Conservation (phyloP, 2,113 vertebrate species). For the Condylura cristata region DNA sequence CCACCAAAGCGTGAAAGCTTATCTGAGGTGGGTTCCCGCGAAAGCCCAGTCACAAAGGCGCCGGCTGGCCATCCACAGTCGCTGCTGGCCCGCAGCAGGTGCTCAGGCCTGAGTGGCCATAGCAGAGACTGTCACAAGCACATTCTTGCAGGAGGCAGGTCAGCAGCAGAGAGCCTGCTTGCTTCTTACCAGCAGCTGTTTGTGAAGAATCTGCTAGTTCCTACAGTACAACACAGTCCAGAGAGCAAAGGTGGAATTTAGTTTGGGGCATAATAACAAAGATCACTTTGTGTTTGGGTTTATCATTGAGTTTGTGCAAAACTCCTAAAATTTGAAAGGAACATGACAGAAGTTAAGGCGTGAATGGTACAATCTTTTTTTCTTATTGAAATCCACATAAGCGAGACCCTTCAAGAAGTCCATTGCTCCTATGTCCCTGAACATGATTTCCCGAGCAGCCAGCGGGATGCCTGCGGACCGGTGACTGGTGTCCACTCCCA, state of each 20-base stretch:
- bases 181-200: background rate
- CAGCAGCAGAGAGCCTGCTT: no score
- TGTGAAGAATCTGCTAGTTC: no score
- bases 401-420: background rate
- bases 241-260: background rate
- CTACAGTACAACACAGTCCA: background rate
- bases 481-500: background rate
- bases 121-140: background rate
- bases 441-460: background rate
- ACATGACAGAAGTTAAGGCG: background rate
- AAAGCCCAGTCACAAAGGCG: background rate
- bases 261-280: background rate
- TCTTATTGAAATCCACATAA: background rate
- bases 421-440: background rate
- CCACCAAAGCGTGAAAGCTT: rapidly evolving
- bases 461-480: background rate
- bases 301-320: background rate
- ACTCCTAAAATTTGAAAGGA: background rate
- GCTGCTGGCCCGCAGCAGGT: rapidly evolving
- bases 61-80: background rate
- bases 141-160: background rate
- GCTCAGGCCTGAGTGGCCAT: background rate
- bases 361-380: background rate
- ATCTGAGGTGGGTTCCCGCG: rapidly evolving
- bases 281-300: background rate